Evolutionary conservation across 2,113 vertebrate species (phyloP).

Genomic region (Silurus meridionalis): DNA sequence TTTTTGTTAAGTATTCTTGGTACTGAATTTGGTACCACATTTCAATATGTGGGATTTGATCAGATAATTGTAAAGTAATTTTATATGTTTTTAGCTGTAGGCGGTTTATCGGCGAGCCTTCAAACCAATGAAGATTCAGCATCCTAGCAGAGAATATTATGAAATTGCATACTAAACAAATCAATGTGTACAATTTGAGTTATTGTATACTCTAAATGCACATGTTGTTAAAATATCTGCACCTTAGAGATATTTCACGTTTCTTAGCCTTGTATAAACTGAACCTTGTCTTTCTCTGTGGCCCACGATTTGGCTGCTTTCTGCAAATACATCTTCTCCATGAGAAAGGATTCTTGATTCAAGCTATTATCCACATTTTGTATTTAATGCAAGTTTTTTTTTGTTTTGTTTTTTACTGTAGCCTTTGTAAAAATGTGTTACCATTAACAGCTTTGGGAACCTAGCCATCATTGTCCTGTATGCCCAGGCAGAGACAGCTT

Average conservation of each 20-base stretch:
- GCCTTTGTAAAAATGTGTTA: not conserved
- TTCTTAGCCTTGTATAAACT: not conserved
- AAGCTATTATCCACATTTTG: not conserved
- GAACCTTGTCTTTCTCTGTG: not conserved
- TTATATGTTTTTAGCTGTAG: not conserved
- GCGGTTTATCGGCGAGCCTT: not conserved
- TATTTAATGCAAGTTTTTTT: not conserved
- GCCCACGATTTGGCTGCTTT: not conserved
- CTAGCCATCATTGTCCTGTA: constrained; percentile 24
- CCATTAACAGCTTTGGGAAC: constrained; percentile 18
- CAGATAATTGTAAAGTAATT: not conserved
- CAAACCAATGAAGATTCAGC: not conserved
- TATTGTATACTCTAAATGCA: not conserved
- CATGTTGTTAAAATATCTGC: not conserved
- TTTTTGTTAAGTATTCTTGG: not conserved
- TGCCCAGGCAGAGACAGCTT: constrained; percentile 5
- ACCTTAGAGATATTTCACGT: constrained; percentile 1
- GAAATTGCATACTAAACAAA: not conserved
- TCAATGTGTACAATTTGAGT: not conserved
- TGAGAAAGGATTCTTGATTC: not conserved
- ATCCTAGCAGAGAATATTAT: not conserved
- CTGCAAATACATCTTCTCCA: not conserved
- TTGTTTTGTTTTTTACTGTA: constrained; percentile 12
- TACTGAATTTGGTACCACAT: not conserved
- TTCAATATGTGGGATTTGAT: not conserved